Evolutionary conservation across 1,140 invertebrate genomes (phyloP).

Genomic region (Bombus ignitus): DNA sequence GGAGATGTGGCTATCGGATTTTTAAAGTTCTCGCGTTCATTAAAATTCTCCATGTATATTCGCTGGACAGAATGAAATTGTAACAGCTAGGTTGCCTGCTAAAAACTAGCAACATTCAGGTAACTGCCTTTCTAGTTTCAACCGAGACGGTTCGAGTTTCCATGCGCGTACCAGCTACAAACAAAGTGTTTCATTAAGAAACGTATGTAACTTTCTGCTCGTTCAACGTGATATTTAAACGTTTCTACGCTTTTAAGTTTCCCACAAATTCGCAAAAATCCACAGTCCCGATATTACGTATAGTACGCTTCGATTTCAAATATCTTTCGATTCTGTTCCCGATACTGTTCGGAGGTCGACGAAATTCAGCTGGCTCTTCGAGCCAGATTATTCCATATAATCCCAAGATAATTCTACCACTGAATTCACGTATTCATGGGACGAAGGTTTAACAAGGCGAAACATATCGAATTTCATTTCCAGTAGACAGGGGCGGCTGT

Average conservation of each 20-base stretch:
- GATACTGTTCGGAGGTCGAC: too few species aligned
- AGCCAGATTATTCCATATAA: slow-evolving; percentile 2
- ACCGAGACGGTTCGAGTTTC: slow-evolving; percentile 61
- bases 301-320: slow-evolving; percentile 9
- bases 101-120: slow-evolving; percentile 37
- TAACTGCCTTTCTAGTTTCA: slow-evolving; percentile 62
- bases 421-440: not conserved
- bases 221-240: slow-evolving; percentile 7
- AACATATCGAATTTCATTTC: slow-evolving; percentile 28
- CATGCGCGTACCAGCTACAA: slow-evolving; percentile 37
- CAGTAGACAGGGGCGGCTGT: not conserved
- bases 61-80: slow-evolving; percentile 35
- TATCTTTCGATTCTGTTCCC: not conserved
- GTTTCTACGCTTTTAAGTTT: not conserved
- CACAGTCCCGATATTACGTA: not conserved
- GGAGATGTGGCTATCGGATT: slow-evolving; percentile 18
- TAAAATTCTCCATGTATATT: slow-evolving; percentile 34
- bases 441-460: not conserved
- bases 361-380: not conserved
- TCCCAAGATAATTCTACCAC: not conserved
- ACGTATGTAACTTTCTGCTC: slow-evolving; percentile 1
- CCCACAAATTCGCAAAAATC: too few species aligned
- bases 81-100: slow-evolving; percentile 38
- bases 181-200: slow-evolving; percentile 62
- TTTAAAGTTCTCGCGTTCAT: slow-evolving; percentile 31